These are phyloP conservation scores for Poecilobothrus nobilitatus DNA, from an alignment of 2,888 invertebrate genomes.

Conservation along the genomic window DNA sequence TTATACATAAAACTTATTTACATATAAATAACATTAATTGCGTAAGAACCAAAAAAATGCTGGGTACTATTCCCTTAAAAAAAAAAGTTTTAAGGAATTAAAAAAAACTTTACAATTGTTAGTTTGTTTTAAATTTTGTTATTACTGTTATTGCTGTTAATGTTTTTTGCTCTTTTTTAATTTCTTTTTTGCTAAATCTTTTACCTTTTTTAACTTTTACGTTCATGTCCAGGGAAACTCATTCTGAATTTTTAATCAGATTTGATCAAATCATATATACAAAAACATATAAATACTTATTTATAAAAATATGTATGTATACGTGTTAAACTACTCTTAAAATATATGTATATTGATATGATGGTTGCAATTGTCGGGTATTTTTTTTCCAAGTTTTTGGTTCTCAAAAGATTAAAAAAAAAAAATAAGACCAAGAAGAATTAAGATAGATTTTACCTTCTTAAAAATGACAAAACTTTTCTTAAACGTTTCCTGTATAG, in stretches of 20 bases:
- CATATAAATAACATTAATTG: no score
- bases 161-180: background rate
- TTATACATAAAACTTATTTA: no score
- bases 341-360: background rate
- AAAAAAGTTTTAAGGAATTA: background rate
- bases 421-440: no score
- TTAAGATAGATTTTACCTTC: no score
- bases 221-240: background rate
- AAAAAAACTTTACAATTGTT: constrained; percentile 1
- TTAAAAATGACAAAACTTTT: no score
- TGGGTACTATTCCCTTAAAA: background rate
- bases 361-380: no score
- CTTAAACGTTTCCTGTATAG: no score
- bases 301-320: background rate
- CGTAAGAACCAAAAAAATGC: background rate
- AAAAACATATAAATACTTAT: background rate
- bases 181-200: background rate
- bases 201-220: background rate
- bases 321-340: background rate
- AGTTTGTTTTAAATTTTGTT: background rate
- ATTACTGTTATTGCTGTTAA: background rate
- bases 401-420: no score
- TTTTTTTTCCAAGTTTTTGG: no score
- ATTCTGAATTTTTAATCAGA: constrained; percentile 2
- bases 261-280: background rate